phyloP scores from a whole-genome alignment of 2,797 vertebrate genomes.

The Peromyscus eremicus region DNA sequence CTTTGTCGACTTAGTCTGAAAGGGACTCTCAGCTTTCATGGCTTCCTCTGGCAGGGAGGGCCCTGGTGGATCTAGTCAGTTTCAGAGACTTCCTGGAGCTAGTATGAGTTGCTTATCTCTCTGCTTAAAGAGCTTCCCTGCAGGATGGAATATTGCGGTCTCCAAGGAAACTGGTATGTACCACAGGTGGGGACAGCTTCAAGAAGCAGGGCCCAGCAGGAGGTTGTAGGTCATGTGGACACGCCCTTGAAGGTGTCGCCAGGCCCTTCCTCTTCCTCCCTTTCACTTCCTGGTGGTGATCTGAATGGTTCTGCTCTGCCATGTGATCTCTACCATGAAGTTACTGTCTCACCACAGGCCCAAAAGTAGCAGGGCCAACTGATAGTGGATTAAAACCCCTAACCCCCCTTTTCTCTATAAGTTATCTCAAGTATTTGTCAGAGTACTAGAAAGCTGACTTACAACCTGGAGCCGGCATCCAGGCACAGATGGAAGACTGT shows the following conservation, averaged over 20 bases:
- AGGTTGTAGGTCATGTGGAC: not conserved
- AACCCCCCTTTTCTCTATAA: not conserved
- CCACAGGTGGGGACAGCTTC: not conserved
- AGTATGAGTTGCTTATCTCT: not conserved
- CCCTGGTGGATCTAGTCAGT: not conserved
- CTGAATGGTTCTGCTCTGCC: not conserved
- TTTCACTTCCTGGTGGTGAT: not conserved
- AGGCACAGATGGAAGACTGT: not conserved
- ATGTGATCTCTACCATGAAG: not conserved
- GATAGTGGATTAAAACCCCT: not conserved
- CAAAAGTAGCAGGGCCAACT: not conserved
- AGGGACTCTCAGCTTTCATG: not conserved
- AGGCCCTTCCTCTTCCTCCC: not conserved
- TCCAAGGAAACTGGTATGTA: not conserved
- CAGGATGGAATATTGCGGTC: not conserved
- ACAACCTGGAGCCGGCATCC: not conserved
- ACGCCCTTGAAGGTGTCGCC: not conserved
- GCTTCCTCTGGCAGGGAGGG: not conserved
- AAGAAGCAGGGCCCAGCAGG: not conserved
- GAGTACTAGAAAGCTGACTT: not conserved
- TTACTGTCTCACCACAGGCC: not conserved
- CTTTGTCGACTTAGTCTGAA: not conserved
- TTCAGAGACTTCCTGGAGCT: not conserved
- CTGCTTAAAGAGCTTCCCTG: not conserved
- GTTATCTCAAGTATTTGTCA: not conserved